Evolutionary conservation across 2,888 invertebrate species (phyloP).

Genomic region (Opisthograptis luteolata): DNA sequence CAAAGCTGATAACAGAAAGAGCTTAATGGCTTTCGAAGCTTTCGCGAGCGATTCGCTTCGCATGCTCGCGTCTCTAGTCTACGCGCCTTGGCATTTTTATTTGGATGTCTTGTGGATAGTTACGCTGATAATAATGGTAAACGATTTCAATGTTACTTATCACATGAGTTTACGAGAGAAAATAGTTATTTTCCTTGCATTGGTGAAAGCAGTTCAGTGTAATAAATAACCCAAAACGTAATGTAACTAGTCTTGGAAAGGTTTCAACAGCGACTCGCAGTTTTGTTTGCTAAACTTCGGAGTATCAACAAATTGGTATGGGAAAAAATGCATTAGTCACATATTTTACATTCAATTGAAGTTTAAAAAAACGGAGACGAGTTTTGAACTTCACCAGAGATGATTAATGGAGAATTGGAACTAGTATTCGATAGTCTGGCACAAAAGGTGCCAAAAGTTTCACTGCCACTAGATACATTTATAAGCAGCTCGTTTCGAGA

Average conservation of each 20-base stretch:
- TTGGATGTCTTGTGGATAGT: conserved; percentile 13
- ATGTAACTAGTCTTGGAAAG: conserved; percentile 22
- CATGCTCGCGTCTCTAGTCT: conserved; percentile 49
- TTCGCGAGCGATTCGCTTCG: conserved; percentile 67
- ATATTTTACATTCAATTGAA: too few species aligned
- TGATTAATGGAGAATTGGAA: too few species aligned
- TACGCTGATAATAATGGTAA: conserved; percentile 23
- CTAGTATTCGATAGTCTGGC: too few species aligned
- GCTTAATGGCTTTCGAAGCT: conserved; percentile 69
- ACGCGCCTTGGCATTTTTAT: conserved; percentile 72
- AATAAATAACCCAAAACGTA: conserved; percentile 23
- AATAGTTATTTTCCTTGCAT: conserved; percentile 15
- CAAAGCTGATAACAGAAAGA: conserved; percentile 71
- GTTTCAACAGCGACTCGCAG: conserved; percentile 10
- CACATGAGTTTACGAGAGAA: conserved; percentile 13
- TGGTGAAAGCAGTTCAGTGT: conserved; percentile 17
- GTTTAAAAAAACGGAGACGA: too few species aligned
- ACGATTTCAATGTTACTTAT: conserved; percentile 4
- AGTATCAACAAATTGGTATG: conserved; percentile 16
- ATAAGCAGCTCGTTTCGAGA: too few species aligned
- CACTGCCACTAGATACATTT: too few species aligned
- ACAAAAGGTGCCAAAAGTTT: too few species aligned
- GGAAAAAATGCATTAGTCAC: too few species aligned
- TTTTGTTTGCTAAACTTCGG: conserved; percentile 11
- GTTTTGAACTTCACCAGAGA: too few species aligned